Percentiles rank a stretch among this genome's conserved stretches.
Conservation (phyloP, 1,140 invertebrate genomes). For the Gonatopus flavifemur region DNA sequence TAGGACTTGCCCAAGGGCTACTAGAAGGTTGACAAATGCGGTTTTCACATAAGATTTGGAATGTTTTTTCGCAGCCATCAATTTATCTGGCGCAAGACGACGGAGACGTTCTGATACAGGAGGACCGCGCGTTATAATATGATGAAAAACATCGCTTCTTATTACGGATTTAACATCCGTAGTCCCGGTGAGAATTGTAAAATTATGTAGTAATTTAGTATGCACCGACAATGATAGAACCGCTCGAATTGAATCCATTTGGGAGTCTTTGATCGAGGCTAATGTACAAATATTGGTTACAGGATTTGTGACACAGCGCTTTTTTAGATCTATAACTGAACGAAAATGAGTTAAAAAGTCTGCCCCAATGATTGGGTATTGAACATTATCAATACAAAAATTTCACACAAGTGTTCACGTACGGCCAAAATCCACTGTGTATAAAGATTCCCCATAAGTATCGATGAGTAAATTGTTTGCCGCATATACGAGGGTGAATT, state of each 20-base stretch:
- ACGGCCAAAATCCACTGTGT: not conserved
- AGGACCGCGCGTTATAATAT: not conserved
- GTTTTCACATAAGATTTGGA: not conserved
- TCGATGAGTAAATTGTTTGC: not conserved
- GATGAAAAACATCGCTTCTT: not conserved
- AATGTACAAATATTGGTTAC: not conserved
- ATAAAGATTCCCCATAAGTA: not conserved
- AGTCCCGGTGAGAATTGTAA: not conserved
- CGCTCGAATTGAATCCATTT: not conserved
- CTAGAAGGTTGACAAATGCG: not conserved
- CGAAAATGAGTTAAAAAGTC: not conserved
- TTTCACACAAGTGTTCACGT: not conserved
- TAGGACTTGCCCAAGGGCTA: conserved; percentile 1
- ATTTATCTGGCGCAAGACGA: not conserved
- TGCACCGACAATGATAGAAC: not conserved
- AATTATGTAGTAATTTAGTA: not conserved
- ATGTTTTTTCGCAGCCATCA: not conserved
- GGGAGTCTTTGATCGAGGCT: not conserved
- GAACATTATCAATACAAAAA: not conserved
- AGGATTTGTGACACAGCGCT: not conserved
- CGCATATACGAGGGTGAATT: too few species aligned
- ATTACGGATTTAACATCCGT: not conserved
- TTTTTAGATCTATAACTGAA: not conserved
- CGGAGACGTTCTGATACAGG: too few species aligned
- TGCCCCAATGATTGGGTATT: not conserved